Conservation (phyloP, 2,113 vertebrate genomes). For the Takifugu bimaculatus region DNA sequence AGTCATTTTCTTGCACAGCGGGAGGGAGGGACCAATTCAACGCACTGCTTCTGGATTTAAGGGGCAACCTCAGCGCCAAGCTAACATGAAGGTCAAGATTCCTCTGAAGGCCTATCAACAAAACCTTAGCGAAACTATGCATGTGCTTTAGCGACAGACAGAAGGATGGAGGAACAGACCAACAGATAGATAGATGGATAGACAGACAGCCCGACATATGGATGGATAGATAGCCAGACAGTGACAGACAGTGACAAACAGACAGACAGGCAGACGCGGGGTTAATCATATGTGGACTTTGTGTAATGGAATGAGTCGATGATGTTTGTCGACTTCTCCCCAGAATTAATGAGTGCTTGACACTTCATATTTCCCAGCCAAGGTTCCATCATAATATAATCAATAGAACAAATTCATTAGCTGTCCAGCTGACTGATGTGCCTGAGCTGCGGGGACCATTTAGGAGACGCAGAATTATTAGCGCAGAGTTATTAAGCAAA, state of each 20-base stretch:
- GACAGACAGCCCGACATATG: no score
- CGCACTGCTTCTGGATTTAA: no score
- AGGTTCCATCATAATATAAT: constrained; percentile 54
- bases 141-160: neutral
- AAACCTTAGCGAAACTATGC: constrained; percentile 20
- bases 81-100: constrained; percentile 39
- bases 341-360: constrained; percentile 66
- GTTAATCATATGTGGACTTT: constrained; percentile 65
- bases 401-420: constrained; percentile 68
- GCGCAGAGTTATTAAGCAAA: constrained; percentile 49
- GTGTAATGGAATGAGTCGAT: constrained; percentile 64
- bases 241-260: no score
- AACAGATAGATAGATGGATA: no score
- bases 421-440: constrained; percentile 57
- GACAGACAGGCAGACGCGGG: constrained; percentile 13
- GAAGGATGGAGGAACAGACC: no score
- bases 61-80: constrained; percentile 41
- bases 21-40: no score
- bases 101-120: neutral
- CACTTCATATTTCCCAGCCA: constrained; percentile 63
- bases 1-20: no score
- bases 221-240: no score
- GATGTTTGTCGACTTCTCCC: constrained; percentile 60
- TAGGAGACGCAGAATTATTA: constrained; percentile 61
- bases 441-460: constrained; percentile 44